Percentiles rank a stretch among this genome's conserved stretches.
phyloP scores from a whole-genome alignment of 2,113 vertebrate species.

The Gracilinanus agilis region DNA sequence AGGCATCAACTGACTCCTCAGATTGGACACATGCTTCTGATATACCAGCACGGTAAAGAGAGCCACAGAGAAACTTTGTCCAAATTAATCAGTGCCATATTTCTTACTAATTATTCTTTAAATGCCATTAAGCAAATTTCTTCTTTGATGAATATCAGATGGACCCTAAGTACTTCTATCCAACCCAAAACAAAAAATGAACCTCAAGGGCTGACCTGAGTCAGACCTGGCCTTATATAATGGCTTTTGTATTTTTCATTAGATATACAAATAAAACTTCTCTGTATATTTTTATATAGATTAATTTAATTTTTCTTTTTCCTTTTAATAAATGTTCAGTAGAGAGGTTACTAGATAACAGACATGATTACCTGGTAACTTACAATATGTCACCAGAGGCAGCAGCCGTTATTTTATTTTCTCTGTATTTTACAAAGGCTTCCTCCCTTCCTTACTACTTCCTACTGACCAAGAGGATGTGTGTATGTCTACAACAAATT shows the following conservation, averaged over 20 bases:
- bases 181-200: neutral
- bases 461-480: neutral
- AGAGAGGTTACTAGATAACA: neutral
- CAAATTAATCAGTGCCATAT: neutral
- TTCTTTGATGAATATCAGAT: neutral
- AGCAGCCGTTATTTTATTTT: neutral
- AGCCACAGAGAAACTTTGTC: neutral
- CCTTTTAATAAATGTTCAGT: neutral
- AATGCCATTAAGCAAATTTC: neutral
- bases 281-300: neutral
- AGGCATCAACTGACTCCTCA: neutral
- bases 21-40: neutral
- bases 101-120: neutral
- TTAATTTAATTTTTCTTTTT: neutral
- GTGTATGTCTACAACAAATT: neutral
- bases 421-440: neutral
- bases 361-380: neutral
- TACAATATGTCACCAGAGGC: neutral
- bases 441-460: neutral
- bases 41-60: neutral
- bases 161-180: neutral
- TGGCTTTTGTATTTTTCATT: neutral
- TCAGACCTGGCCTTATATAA: neutral
- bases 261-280: neutral
- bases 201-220: neutral